Conservation (phyloP, 2,797 vertebrate genomes). For the Potorous gilbertii region DNA sequence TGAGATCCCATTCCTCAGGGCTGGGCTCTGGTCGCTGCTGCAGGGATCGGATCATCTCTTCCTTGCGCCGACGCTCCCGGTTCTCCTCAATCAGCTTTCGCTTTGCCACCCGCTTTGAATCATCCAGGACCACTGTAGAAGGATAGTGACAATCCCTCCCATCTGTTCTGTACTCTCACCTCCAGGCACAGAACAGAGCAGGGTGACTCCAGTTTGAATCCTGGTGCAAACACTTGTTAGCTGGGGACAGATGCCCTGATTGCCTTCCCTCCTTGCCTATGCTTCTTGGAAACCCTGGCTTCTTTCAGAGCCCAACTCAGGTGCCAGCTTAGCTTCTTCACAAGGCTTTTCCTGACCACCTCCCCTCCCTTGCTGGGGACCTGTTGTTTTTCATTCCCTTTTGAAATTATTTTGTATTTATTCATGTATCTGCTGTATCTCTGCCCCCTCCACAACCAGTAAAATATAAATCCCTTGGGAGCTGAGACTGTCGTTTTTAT, state of each 20-base stretch:
- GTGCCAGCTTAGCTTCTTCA: neutral
- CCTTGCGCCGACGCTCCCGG: slow-evolving; percentile 94
- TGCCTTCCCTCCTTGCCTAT: neutral
- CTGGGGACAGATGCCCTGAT: neutral
- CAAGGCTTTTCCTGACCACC: neutral
- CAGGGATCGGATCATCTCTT: slow-evolving; percentile 95
- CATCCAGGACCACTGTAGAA: slow-evolving; percentile 95
- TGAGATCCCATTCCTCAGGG: slow-evolving; percentile 95
- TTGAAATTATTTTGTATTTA: neutral
- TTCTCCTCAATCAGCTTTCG: slow-evolving; percentile 98
- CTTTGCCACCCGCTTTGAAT: slow-evolving; percentile 97
- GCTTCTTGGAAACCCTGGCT: neutral
- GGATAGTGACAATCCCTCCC: neutral
- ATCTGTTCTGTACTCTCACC: neutral
- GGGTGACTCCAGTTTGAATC: neutral
- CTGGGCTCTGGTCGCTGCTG: slow-evolving; percentile 96
- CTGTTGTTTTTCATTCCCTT: neutral
- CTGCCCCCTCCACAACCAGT: neutral
- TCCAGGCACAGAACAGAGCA: neutral
- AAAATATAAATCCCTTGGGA: neutral
- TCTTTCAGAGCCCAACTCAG: neutral
- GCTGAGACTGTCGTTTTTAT: neutral
- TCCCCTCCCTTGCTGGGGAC: neutral
- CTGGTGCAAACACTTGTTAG: neutral
- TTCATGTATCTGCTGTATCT: neutral